Percentiles rank a stretch among this genome's conserved stretches.
These are phyloP conservation scores for Microplitis demolitor DNA, from an alignment of 1,140 invertebrate genomes.

Conservation along the genomic window DNA sequence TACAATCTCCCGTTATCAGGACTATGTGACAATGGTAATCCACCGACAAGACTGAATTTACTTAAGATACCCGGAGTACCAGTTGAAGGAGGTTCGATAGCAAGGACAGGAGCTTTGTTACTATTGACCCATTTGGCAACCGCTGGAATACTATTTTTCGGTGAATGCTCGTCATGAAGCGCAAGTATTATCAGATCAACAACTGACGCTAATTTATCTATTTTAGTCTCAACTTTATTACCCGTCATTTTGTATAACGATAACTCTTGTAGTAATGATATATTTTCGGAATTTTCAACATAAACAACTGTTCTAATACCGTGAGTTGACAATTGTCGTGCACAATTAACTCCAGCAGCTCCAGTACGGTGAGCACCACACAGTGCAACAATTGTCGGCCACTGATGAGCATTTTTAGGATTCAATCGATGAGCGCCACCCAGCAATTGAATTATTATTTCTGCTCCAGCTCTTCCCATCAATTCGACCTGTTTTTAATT, in stretches of 20 bases:
- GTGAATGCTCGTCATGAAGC: conserved; percentile 62
- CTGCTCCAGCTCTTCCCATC: conserved; percentile 76
- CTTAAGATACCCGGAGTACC: conserved; percentile 70
- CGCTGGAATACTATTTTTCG: conserved; percentile 50
- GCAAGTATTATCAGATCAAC: conserved; percentile 75
- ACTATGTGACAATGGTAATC: conserved; percentile 75
- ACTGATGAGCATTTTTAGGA: conserved; percentile 82
- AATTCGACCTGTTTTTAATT: conserved; percentile 67
- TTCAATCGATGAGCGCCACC: conserved; percentile 77
- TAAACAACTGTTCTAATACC: conserved; percentile 76
- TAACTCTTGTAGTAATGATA: conserved; percentile 65
- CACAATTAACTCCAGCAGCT: conserved; percentile 76
- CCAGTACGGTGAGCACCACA: conserved; percentile 74
- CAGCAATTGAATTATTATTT: conserved; percentile 78
- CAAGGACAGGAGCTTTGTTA: conserved; percentile 78
- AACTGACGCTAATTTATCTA: conserved; percentile 65
- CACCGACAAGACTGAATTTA: conserved; percentile 78
- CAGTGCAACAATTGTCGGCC: conserved; percentile 76
- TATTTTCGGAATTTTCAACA: conserved; percentile 62
- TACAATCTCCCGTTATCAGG: conserved; percentile 79
- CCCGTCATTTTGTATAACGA: conserved; percentile 68
- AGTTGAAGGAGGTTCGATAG: conserved; percentile 78
- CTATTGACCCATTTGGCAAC: conserved; percentile 71
- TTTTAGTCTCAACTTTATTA: conserved; percentile 62
- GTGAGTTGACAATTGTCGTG: conserved; percentile 81